phyloP scores from a whole-genome alignment of 2,888 invertebrate genomes.

The Unio delphinus region DNA sequence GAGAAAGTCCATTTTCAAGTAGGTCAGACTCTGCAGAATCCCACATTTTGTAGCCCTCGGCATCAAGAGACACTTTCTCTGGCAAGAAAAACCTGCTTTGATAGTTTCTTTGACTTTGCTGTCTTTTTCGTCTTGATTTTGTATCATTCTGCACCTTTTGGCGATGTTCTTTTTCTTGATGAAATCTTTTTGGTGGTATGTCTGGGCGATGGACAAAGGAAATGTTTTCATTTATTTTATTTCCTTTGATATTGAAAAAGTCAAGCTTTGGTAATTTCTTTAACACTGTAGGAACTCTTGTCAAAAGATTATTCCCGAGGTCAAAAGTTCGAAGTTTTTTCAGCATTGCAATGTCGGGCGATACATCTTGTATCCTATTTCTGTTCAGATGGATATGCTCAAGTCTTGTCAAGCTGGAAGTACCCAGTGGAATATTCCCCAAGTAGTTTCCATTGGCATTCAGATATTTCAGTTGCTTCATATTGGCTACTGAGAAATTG shows the following conservation, averaged over 20 bases:
- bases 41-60: conserved; percentile 29
- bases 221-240: conserved; percentile 39
- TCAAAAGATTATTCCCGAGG: conserved; percentile 61
- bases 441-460: conserved; percentile 60
- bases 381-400: conserved; percentile 55
- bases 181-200: conserved; percentile 13
- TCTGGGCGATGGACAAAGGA: conserved; percentile 24
- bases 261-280: conserved; percentile 61
- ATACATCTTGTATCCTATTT: conserved; percentile 61
- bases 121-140: conserved; percentile 6
- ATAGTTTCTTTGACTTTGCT: conserved; percentile 6
- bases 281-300: conserved; percentile 59
- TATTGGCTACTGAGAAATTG: conserved; percentile 60
- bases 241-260: conserved; percentile 64
- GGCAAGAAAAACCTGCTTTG: conserved; percentile 10
- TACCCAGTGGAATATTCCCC: conserved; percentile 61
- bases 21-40: conserved; percentile 34
- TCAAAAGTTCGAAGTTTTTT: conserved; percentile 60
- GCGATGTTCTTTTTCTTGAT: conserved; percentile 13
- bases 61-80: not conserved
- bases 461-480: conserved; percentile 57
- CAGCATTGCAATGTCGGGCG: conserved; percentile 62
- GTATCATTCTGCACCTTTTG: conserved; percentile 5
- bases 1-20: conserved; percentile 42
- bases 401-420: conserved; percentile 54